Evolutionary conservation across 2,797 vertebrate genomes (phyloP).

Genomic region (Mustela erminea): DNA sequence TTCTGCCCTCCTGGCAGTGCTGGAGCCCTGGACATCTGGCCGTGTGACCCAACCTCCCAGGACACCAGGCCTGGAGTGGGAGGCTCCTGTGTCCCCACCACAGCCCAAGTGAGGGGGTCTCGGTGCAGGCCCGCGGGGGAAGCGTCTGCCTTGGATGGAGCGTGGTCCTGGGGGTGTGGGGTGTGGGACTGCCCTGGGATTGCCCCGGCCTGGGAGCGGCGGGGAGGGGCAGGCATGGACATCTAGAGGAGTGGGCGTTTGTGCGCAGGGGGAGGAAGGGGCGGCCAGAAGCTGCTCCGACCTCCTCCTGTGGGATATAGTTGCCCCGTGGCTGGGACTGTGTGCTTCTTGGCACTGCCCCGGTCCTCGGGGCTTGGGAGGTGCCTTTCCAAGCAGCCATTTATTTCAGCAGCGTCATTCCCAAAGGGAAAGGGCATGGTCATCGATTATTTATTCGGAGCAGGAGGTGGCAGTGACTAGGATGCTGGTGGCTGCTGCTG

Average conservation of each 20-base stretch:
- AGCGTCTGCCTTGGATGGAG: neutral
- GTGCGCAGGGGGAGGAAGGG: neutral
- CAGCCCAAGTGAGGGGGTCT: slow-evolving; percentile 3
- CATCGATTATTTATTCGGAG: slow-evolving; percentile 70
- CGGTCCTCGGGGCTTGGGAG: slow-evolving; percentile 30
- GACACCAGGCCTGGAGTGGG: slow-evolving; percentile 2
- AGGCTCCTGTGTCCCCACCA: neutral
- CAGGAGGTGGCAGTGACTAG: slow-evolving; percentile 29
- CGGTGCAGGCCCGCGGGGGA: neutral
- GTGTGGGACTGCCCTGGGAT: neutral
- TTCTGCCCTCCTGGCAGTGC: neutral
- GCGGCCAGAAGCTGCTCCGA: neutral
- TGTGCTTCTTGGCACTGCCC: neutral
- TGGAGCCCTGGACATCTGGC: neutral
- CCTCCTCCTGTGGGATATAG: neutral
- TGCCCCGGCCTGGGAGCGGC: neutral
- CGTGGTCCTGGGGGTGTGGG: neutral
- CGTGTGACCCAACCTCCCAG: neutral
- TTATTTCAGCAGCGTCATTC: slow-evolving; percentile 82
- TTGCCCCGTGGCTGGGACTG: neutral
- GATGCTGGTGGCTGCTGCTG: neutral
- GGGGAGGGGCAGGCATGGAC: neutral
- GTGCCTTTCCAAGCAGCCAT: slow-evolving; percentile 1
- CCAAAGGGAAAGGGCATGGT: slow-evolving; percentile 59
- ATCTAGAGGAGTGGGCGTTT: neutral